Evolutionary conservation across 2,888 invertebrate genomes (phyloP).

Genomic region (Calliopum simillimum): DNA sequence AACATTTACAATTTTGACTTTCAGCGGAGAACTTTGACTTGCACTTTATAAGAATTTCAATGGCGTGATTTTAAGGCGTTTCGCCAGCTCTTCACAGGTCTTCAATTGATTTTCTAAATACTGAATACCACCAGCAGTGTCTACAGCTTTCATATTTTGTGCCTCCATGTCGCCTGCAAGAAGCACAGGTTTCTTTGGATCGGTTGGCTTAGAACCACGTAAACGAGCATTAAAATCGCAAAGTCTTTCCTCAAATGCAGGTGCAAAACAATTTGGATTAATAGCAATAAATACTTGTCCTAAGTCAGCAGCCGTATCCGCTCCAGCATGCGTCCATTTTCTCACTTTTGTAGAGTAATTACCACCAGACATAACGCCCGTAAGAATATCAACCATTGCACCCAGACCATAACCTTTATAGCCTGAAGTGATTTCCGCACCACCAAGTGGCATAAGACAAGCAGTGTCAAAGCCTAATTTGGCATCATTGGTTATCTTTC

Average conservation of each 20-base stretch:
- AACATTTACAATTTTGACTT: too few relatives aligned
- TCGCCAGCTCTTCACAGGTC: conserved; percentile 73
- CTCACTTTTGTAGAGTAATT: conserved; percentile 71
- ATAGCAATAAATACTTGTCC: conserved; percentile 92
- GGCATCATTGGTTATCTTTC: conserved; percentile 76
- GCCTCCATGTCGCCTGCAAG: conserved; percentile 90
- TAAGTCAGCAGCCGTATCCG: conserved; percentile 77
- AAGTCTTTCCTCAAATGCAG: conserved; percentile 82
- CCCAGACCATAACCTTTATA: conserved; percentile 92
- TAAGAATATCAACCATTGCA: conserved; percentile 87
- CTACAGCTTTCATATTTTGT: conserved; percentile 75
- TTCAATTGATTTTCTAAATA: conserved; percentile 84
- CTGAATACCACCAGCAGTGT: conserved; percentile 78
- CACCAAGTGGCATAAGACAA: conserved; percentile 80
- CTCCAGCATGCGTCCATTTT: conserved; percentile 77
- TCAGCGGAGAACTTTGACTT: too few relatives aligned
- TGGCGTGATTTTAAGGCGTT: conserved; percentile 71
- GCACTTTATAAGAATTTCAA: conserved; percentile 57
- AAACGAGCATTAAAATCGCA: conserved; percentile 76
- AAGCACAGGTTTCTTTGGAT: conserved; percentile 76
- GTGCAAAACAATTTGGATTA: conserved; percentile 84
- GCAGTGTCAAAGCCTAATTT: conserved; percentile 70
- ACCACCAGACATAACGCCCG: conserved; percentile 80
- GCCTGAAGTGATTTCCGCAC: conserved; percentile 78
- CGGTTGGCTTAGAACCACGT: conserved; percentile 75